phyloP scores from a whole-genome alignment of 2,797 vertebrate genomes.

The Gobio occitaniae region DNA sequence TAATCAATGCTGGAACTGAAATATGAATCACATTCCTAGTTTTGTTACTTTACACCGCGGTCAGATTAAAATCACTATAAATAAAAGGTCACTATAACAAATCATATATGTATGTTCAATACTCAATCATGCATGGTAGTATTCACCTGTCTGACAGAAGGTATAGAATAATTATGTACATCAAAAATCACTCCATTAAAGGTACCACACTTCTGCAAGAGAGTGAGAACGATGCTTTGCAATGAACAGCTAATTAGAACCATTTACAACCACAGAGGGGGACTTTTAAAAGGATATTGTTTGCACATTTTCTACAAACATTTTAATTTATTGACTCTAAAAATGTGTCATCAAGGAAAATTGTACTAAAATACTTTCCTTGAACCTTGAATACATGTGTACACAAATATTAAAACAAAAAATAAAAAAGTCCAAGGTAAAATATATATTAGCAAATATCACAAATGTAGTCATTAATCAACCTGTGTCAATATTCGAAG shows the following conservation, averaged over 20 bases:
- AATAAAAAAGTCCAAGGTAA: background rate
- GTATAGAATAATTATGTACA: background rate
- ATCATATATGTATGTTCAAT: background rate
- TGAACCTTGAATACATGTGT: background rate
- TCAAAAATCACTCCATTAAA: background rate
- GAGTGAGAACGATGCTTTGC: background rate
- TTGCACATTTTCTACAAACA: background rate
- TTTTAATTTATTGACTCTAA: background rate
- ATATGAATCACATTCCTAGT: slow-evolving; percentile 1
- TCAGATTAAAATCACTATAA: too few relatives aligned
- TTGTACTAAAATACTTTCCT: background rate
- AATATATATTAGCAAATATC: background rate
- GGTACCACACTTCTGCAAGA: background rate
- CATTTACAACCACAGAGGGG: background rate
- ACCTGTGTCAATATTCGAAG: background rate
- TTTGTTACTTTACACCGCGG: background rate
- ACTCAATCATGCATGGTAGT: background rate
- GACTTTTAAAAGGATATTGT: background rate
- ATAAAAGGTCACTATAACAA: background rate
- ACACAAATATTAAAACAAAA: too few relatives aligned
- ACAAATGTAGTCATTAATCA: too few relatives aligned
- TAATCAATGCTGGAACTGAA: background rate
- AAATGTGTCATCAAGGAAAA: background rate
- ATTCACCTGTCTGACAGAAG: background rate
- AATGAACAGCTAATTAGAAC: background rate